Conservation (phyloP, 2,113 vertebrate genomes). For the Penelope pileata region DNA sequence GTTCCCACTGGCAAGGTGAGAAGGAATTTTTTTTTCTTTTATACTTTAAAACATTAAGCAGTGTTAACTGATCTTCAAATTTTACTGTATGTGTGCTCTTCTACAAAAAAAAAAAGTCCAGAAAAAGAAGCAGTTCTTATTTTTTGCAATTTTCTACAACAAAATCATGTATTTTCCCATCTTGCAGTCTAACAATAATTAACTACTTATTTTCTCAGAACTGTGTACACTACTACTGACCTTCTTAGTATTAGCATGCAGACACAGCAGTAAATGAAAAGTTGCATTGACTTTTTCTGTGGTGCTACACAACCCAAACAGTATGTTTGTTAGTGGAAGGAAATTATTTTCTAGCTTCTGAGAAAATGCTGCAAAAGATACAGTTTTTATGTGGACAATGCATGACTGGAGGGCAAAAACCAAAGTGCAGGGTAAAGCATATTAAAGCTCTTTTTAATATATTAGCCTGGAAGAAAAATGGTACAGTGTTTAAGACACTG, state of each 20-base stretch:
- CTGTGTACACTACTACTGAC: conserved; percentile 64
- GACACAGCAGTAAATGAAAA: conserved; percentile 43
- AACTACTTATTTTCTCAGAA: conserved; percentile 62
- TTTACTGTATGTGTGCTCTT: background rate
- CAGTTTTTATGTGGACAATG: background rate
- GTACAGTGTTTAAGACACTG: background rate
- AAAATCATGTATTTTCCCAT: background rate
- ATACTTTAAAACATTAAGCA: background rate
- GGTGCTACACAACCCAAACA: background rate
- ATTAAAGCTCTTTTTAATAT: background rate
- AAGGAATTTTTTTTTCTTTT: background rate
- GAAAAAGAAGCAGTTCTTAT: background rate
- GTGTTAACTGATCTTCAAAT: fast-evolving
- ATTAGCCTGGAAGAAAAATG: background rate
- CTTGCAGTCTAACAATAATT: conserved; percentile 66
- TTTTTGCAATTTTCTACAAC: background rate
- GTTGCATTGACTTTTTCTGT: conserved; percentile 9
- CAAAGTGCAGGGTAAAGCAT: conserved; percentile 32
- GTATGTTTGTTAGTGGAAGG: conserved; percentile 44
- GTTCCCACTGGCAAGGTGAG: background rate
- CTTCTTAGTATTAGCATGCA: conserved; percentile 38
- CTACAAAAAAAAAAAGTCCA: background rate
- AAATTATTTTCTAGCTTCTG: conserved; percentile 58
- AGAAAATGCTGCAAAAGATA: conserved; percentile 34
- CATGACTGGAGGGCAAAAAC: background rate